Evolutionary conservation across 2,888 invertebrate genomes (phyloP).

Genomic region (Malthinus seriepunctatus): DNA sequence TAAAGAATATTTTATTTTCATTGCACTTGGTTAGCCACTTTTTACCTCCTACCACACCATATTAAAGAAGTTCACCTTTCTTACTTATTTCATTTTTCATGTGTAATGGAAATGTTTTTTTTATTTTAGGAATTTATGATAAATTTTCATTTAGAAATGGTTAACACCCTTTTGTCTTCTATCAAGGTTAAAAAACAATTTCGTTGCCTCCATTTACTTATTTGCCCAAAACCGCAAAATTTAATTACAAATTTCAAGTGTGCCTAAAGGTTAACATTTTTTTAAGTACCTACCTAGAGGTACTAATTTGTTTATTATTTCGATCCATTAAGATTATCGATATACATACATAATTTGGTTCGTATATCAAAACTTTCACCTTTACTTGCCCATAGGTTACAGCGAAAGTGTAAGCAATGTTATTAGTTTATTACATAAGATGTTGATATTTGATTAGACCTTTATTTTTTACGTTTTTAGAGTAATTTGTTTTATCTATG

Average conservation of each 20-base stretch:
- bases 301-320: no score
- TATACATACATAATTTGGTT: not conserved
- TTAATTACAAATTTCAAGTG: not conserved
- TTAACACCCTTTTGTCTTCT: conserved; percentile 17
- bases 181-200: conserved; percentile 21
- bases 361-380: conserved; percentile 16
- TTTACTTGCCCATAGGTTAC: conserved; percentile 16
- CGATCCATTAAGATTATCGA: no score
- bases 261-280: not conserved
- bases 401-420: conserved; percentile 15
- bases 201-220: not conserved
- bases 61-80: conserved; percentile 30
- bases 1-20: conserved; percentile 25
- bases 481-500: no score
- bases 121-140: not conserved
- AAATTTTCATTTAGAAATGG: not conserved
- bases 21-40: conserved; percentile 26
- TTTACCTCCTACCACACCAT: conserved; percentile 21
- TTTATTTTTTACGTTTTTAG: no score
- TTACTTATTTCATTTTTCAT: conserved; percentile 1
- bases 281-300: not conserved
- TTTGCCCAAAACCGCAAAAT: not conserved
- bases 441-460: conserved; percentile 12
- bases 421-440: conserved; percentile 14
- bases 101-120: not conserved